phyloP scores from a whole-genome alignment of 2,797 vertebrate species.

The Lateolabrax maculatus region DNA sequence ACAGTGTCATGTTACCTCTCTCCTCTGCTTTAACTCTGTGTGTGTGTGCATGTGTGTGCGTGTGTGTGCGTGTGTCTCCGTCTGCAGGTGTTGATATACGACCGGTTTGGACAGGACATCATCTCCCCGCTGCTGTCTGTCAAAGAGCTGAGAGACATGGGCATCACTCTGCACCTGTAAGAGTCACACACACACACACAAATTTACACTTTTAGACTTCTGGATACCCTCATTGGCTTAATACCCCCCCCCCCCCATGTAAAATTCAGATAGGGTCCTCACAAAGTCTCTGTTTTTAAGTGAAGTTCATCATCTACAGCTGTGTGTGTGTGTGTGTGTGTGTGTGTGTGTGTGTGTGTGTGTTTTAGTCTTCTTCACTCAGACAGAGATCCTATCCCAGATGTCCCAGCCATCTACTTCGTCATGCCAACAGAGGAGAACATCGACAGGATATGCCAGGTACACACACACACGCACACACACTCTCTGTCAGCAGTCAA shows the following conservation, averaged over 20 bases:
- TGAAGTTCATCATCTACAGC: no score
- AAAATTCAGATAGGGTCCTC: neutral
- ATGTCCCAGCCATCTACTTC: constrained; percentile 97
- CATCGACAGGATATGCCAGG: constrained; percentile 97
- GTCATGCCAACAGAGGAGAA: constrained; percentile 99
- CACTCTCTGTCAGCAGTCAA: neutral
- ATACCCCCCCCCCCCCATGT: no score
- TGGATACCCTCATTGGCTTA: no score
- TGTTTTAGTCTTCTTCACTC: constrained; percentile 92
- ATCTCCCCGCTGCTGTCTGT: constrained; percentile 97
- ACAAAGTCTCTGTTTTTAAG: neutral
- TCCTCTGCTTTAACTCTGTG: neutral
- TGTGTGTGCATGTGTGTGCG: neutral
- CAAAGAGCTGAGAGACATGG: constrained; percentile 98
- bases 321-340: neutral
- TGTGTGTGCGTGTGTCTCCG: neutral
- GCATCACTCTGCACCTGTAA: constrained; percentile 97
- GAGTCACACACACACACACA: constrained; percentile 51
- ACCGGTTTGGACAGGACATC: constrained; percentile 97
- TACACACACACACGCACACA: constrained; percentile 53
- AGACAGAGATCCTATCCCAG: constrained; percentile 96
- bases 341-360: constrained; percentile 23
- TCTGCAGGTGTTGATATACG: constrained; percentile 94
- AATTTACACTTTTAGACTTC: no score
- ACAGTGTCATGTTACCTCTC: no score